Base-by-base conservation (phyloP, 2,888 invertebrate species). In the Campoletis raptor region DNA sequence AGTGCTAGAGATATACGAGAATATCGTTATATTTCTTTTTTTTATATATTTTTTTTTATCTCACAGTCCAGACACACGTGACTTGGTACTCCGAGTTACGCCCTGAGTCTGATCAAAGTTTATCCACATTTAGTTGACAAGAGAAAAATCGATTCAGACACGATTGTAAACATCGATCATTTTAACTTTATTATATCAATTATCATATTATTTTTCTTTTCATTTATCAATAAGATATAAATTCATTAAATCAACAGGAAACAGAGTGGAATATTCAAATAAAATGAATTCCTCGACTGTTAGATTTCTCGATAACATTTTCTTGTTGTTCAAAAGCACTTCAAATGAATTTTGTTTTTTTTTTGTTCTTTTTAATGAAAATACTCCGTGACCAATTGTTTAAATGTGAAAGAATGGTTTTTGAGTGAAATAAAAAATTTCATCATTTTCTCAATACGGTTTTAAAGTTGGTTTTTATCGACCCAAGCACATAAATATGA, bases 21-120 rank as follows among this genome's bases (percentile, higher is more conserved):
- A 81, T 74, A 86, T 86, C 86, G 40, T 64, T 8, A 61, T 2
- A 30, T 30, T 1, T 30, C 30, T 30, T 30, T 30, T 30, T 30
- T 30, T 30, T 30, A 30, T 30, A 30, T 30, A 30, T 30, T 69
- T 81, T 72, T 67, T 37, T 40, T 82, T 57, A 76, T 82, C 74
- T 21, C 30, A 36, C 21, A 30, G 73, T 37, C 21, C 67, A 69
- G 78, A 78, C 40, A 69, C 67, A 80, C 45, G 72, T 24, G 72
- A 54, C 61, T 70, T 48, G 61, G 42, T 72, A 73, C 64, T 10
- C 37, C n/a, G 40, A 81, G 64, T 72, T 30, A 48, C 72, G 30
- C 64, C 37, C 80, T 42, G 45, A 54, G 48, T 52, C 74, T 24
- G 67, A 82, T 57, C 67, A 82, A 82, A 82, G 76, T 82, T 76